Base-by-base conservation (phyloP, 1,140 invertebrate species). In the Drosophila pseudoananassae region DNA sequence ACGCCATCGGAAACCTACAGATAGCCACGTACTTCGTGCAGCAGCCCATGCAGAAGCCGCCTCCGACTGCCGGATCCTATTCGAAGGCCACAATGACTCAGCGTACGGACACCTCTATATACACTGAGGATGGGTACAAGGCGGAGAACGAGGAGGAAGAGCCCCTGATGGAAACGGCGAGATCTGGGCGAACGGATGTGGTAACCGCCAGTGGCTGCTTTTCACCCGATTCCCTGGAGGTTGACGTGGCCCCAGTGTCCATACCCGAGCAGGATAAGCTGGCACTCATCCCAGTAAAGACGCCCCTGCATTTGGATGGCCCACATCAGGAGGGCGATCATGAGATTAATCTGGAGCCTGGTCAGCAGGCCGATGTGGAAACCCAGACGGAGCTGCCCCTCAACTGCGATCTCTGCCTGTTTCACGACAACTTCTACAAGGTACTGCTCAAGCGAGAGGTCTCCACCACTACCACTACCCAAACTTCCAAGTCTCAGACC, bases 381-480 rank as follows among this genome's bases (percentile, higher is more conserved):
- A 91, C 90, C 1, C 90, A 91, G 57, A 91, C 90, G 0, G 90
- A 91, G 51, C 10, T 91, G 57, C 90, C 90, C 1, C 45, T 91
- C 0, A 91, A 90, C 50, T 91, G 90, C 31, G 90, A 91, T 49
- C 57, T 91, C 1, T 91, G 90, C 1, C 36, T 91, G 12, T 91
- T 91, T 47, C 90, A 91, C 40, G 89, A 91, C 20, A 91, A 91
- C 49, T 91, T 91, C 66, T 91, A 91, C 31, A 91, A 91, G 70
- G 90, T 91, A 0, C 25, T 90, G 23, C 73, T 91, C 2, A 91
- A 91, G 55, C 61, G 90, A 0, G 90, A 91, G 43, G 87, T 91
- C 4, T 91, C 89, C 29, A 91, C 91, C 9, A 92, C 91, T 1
- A 92, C 90, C 6, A 92, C 91, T 5, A 91, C 89, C 1, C 90